Base-by-base conservation (phyloP, 1,140 invertebrate genomes). In the Cyclina sinensis region DNA sequence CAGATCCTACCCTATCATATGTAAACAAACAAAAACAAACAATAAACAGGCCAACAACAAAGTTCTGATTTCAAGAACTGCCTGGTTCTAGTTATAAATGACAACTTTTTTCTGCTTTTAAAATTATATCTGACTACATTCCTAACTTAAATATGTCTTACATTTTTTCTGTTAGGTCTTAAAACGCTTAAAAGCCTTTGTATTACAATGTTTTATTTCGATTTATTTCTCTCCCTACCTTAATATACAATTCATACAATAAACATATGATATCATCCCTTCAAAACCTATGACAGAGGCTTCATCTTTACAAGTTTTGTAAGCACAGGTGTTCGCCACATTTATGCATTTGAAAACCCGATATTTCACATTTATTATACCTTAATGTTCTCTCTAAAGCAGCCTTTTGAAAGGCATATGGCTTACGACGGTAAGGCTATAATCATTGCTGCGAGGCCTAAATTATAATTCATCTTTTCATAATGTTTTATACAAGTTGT, bases 281-380 rank as follows among this genome's bases (percentile, higher is more conserved):
- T 62, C 73, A 76, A 48, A 51, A 12, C 4, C 14, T 35, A 27
- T 78, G 74, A 54, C 74, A 78, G 27, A 46, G 32, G 32, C 74
- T 48, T 78, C 43, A 78, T 48, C 46, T 51, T 78, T 0, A 51
- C 35, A 24, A 51, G 46, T 54, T 54, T 78, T 78, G 74, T 30
- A 78, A 78, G 74, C 74, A 78, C 74, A 78, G 74, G 74, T 78
- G 74, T 78, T 54, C 74, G 27, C 74, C 43, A 78, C 46, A 78
- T 78, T 78, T 54, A 78, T 78, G 74, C 74, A 78, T 78, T 78
- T 54, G 48, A 78, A 78, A 78, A 78, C 74, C 54, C 54, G 74
- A 78, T 78, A 78, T 78, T 78, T 78, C 70, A 35, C 74, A 78
- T 78, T n/a, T 48, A 78, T 78, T 78, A 78, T 78, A 11, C 0